Evolutionary conservation across 2,113 vertebrate species (phyloP).

Genomic region (Sinocyclocheilus anshuiensis): DNA sequence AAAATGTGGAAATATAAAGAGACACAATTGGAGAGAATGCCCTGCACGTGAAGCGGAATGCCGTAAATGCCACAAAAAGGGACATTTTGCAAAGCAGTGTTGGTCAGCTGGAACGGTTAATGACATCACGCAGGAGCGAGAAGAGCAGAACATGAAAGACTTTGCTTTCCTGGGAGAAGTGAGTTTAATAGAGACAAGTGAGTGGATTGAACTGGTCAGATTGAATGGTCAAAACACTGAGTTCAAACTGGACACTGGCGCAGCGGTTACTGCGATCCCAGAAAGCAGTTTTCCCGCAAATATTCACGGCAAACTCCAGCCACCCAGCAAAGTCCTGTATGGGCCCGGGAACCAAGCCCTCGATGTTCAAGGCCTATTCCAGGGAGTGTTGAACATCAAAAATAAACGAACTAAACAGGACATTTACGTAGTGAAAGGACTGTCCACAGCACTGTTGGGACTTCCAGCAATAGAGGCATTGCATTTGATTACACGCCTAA

Average conservation of each 20-base stretch:
- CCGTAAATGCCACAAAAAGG: conserved; percentile 33
- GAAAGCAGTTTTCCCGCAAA: background rate
- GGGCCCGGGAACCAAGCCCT: background rate
- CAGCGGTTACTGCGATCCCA: conserved; percentile 38
- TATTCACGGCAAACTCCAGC: background rate
- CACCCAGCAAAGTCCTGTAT: background rate
- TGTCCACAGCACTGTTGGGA: background rate
- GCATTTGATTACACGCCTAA: background rate
- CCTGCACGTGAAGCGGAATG: conserved; percentile 37
- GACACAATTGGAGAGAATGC: conserved; percentile 23
- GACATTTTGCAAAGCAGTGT: conserved; percentile 50
- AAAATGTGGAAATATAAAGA: conserved; percentile 28
- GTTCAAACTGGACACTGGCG: conserved; percentile 46
- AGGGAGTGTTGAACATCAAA: background rate
- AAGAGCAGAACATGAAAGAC: background rate
- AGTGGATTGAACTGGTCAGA: background rate
- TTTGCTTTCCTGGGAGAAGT: conserved; percentile 45
- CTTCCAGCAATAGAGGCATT: background rate
- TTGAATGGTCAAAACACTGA: conserved; percentile 21
- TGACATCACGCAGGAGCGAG: conserved; percentile 12
- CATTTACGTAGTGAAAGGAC: background rate
- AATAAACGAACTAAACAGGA: background rate
- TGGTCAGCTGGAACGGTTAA: background rate
- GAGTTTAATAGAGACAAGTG: background rate
- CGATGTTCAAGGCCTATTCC: background rate